phyloP scores from a whole-genome alignment of 2,113 vertebrate species.

The Strix aluco region DNA sequence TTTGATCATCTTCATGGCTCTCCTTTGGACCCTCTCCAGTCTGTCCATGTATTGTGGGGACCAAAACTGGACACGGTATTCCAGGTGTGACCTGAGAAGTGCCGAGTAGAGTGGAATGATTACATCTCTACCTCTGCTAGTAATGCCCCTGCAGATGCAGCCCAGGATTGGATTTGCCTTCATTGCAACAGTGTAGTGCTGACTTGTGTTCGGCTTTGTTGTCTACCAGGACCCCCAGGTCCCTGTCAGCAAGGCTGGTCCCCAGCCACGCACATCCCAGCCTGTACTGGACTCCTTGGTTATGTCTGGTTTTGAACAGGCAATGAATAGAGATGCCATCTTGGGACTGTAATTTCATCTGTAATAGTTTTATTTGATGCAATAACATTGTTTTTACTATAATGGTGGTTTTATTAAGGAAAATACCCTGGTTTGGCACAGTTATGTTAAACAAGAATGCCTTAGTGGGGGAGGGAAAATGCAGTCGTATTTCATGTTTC shows the following conservation, averaged over 20 bases:
- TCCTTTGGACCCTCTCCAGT: neutral
- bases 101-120: neutral
- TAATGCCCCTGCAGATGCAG: neutral
- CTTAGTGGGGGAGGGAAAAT: neutral
- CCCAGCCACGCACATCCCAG: neutral
- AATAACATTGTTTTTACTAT: neutral
- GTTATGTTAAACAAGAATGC: neutral
- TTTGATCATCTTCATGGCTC: neutral
- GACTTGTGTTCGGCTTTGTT: neutral
- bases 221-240: neutral
- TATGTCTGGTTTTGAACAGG: neutral
- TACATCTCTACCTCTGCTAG: neutral
- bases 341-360: neutral
- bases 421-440: neutral
- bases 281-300: neutral
- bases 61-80: neutral
- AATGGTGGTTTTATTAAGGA: neutral
- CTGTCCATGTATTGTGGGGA: neutral
- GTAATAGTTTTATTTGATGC: neutral
- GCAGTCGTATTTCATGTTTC: neutral
- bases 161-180: neutral
- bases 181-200: neutral
- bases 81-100: neutral
- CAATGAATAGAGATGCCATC: neutral
- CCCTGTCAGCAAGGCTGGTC: neutral